Base-by-base conservation (phyloP, 1,140 invertebrate species). In the Phocides pigmalion region DNA sequence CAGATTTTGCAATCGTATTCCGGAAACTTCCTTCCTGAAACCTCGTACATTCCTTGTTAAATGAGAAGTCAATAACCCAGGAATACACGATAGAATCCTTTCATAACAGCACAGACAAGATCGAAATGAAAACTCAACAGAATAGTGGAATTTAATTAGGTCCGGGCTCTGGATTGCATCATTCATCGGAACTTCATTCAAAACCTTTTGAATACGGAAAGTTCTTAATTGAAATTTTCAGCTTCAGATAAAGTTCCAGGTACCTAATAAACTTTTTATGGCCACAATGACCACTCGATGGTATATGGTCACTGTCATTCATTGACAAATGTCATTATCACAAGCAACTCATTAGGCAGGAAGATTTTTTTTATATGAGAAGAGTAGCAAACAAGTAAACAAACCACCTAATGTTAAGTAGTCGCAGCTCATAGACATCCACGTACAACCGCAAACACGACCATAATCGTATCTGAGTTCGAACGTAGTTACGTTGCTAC, bases 31-130 rank as follows among this genome's bases (percentile, higher is more conserved):
- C 50, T 53, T 49, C 20, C 46, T 28, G 32, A 19, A 15, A 1
- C 32, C 39, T 20, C 11, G n/a, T n/a, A 11, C 28, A 17, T 2
- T 12, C n/a, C 17, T n/a, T 9, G 16, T 4, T 12, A 16, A 53
- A 39, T 14, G 14, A 14, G 35, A 9, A 39, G 28, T 37, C 50
- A 53, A 37, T 51, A 51, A 35, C 28, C n/a, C 28, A 32, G 28
- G 28, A 32, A 2, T 1, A 5, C 9, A 32, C 1, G 3, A 32
- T 11, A 32, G 28, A 32, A 8, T 32, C n/a, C 28, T 11, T 32
- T 32, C 9, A 11, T 32, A 1, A 32, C 9, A 32, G 28, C 28
- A 32, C n/a, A 32, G 28, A 32, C 28, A 32, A 8, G 28, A 32
- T 32, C 28, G 9, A 1, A n/a, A 11, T 5, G n/a, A 11, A 5